Conservation (phyloP, 2,113 vertebrate genomes). For the Geococcyx californianus region DNA sequence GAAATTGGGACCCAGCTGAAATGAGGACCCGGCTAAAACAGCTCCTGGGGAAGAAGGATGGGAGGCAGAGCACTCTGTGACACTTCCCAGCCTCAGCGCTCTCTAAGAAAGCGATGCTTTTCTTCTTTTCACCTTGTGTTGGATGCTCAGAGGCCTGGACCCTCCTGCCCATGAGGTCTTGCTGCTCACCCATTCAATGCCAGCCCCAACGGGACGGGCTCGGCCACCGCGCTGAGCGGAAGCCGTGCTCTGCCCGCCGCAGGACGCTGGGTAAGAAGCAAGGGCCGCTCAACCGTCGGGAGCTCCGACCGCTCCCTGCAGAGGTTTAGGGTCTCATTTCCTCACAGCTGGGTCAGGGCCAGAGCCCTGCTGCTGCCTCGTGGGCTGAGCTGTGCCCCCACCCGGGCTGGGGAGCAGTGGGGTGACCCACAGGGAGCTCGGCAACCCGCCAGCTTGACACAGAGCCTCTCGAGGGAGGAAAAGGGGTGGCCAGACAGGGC, state of each 20-base stretch:
- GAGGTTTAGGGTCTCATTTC: rapidly evolving
- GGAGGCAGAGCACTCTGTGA: rapidly evolving
- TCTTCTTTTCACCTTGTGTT: neutral
- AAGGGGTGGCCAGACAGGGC: neutral
- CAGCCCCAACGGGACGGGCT: neutral
- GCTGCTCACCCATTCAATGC: neutral
- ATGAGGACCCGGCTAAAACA: rapidly evolving
- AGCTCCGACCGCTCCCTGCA: neutral
- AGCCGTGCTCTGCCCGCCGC: rapidly evolving
- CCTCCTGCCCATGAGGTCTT: neutral
- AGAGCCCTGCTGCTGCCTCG: neutral
- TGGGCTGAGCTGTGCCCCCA: neutral
- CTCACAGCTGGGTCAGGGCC: neutral
- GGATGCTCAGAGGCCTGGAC: neutral
- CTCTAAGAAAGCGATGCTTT: rapidly evolving
- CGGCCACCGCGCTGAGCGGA: rapidly evolving
- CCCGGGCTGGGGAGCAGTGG: neutral
- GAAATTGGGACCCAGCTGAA: neutral
- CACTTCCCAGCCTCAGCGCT: rapidly evolving
- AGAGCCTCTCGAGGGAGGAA: neutral
- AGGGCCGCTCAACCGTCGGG: rapidly evolving
- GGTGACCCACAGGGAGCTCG: neutral
- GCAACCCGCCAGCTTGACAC: rapidly evolving
- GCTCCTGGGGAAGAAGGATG: neutral
- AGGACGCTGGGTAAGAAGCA: neutral